These are phyloP conservation scores for Sinocyclocheilus grahami DNA, from an alignment of 2,113 vertebrate genomes.

Conservation along the genomic window DNA sequence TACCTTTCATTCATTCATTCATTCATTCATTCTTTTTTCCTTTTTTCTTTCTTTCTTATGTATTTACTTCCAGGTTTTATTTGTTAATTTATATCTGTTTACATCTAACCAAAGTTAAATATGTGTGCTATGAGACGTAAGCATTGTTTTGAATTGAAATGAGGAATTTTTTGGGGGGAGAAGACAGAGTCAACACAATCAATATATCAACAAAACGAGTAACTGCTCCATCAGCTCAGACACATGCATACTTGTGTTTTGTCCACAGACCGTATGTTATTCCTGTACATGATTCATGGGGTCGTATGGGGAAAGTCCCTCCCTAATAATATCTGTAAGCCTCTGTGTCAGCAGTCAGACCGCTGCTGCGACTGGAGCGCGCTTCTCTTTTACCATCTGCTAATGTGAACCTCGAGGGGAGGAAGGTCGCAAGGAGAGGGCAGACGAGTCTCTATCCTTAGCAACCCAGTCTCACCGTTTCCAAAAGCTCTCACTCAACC, in stretches of 20 bases:
- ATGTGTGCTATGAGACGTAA: not conserved
- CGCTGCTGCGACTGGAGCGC: constrained; percentile 59
- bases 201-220: not conserved
- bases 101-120: not conserved
- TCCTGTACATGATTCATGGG: not conserved
- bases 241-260: not conserved
- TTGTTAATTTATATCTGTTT: too few relatives aligned
- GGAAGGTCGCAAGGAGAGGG: constrained; percentile 50
- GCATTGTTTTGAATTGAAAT: not conserved
- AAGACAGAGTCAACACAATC: not conserved
- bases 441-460: constrained; percentile 53
- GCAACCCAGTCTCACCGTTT: constrained; percentile 55
- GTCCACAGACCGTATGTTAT: constrained; percentile 7
- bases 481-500: constrained; percentile 60
- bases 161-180: not conserved
- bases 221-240: not conserved
- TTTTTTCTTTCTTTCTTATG: too few relatives aligned
- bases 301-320: constrained; percentile 46
- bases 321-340: constrained; percentile 8
- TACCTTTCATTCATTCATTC: too few relatives aligned
- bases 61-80: too few relatives aligned
- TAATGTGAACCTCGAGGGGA: constrained; percentile 37
- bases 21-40: too few relatives aligned
- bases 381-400: constrained; percentile 38
- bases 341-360: constrained; percentile 50